A percentile compares a stretch with the other conserved stretches of the same genome.
phyloP scores from a whole-genome alignment of 2,888 invertebrate genomes.

The Polymixis lichenea region DNA sequence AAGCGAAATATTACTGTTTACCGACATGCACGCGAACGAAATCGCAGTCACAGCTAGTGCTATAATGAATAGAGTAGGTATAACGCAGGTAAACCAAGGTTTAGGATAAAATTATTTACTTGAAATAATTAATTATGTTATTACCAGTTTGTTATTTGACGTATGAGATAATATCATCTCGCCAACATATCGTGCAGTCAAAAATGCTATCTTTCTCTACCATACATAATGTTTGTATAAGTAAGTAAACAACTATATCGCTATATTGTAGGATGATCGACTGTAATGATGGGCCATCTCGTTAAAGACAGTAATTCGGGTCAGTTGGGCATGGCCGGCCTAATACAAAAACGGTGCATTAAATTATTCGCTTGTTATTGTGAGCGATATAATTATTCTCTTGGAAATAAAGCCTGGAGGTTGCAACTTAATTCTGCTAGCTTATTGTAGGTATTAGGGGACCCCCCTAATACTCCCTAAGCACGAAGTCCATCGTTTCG shows the following conservation, averaged over 20 bases:
- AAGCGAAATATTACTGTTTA: too few species aligned
- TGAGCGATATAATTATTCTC: neutral
- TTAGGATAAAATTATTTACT: neutral
- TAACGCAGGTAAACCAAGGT: neutral
- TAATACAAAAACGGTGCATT: slow-evolving; percentile 17
- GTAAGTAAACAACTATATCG: neutral
- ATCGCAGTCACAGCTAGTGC: too few species aligned
- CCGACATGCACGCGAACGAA: too few species aligned
- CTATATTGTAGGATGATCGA: slow-evolving; percentile 17
- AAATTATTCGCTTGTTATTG: neutral
- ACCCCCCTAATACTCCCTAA: too few species aligned
- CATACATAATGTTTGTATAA: neutral
- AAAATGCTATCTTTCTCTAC: neutral
- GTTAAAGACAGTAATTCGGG: slow-evolving; percentile 54
- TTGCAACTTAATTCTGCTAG: neutral
- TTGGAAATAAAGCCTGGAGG: neutral
- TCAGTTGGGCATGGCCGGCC: slow-evolving; percentile 43
- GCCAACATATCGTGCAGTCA: neutral
- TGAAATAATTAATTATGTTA: neutral
- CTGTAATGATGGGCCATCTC: slow-evolving; percentile 21
- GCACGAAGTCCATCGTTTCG: too few species aligned
- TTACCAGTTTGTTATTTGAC: neutral
- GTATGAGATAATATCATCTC: slow-evolving; percentile 13
- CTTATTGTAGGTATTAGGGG: neutral
- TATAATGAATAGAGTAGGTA: neutral